Evolutionary conservation across 2,888 invertebrate species (phyloP).

Genomic region (Brachyptera risi): DNA sequence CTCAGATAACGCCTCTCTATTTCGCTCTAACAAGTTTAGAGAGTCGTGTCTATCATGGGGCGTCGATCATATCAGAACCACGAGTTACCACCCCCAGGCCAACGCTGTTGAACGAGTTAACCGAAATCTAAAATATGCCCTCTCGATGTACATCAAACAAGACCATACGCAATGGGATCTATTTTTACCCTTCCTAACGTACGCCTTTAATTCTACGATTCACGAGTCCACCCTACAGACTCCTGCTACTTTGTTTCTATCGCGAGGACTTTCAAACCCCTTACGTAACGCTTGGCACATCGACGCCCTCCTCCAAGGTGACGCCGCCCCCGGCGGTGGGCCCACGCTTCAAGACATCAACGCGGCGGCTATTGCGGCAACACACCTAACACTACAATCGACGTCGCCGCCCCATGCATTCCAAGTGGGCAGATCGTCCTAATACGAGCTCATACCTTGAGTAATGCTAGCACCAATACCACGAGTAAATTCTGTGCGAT

Average conservation of each 20-base stretch:
- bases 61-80: background rate
- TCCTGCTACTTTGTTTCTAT: background rate
- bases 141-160: background rate
- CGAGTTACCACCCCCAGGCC: background rate
- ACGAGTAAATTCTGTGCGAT: background rate
- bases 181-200: background rate
- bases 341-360: background rate
- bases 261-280: background rate
- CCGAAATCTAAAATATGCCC: background rate
- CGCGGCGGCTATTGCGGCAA: background rate
- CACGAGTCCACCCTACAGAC: background rate
- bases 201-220: background rate
- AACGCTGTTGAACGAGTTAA: background rate
- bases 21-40: background rate
- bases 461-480: background rate
- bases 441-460: background rate
- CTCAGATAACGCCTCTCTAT: background rate
- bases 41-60: background rate
- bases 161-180: background rate
- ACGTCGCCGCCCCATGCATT: background rate
- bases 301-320: background rate
- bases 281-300: background rate
- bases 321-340: background rate
- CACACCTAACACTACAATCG: background rate
- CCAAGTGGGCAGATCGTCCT: background rate